Percentiles rank a stretch among this genome's conserved stretches.
Evolutionary conservation across 1,140 invertebrate species (phyloP).

Genomic region (Lasioglossum baleicum): DNA sequence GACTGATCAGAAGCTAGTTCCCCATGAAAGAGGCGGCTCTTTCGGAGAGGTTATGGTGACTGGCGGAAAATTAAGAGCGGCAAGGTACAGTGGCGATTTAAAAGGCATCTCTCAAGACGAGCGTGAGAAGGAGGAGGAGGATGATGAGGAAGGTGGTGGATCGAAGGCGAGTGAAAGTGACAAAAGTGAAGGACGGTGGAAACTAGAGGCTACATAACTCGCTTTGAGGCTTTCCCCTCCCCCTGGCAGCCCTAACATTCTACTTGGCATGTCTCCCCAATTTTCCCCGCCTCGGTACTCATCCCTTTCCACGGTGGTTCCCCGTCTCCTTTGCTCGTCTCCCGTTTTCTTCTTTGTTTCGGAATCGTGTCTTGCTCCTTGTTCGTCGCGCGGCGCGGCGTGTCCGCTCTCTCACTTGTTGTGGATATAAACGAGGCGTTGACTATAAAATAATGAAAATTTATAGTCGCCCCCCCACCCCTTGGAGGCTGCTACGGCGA

Average conservation of each 20-base stretch:
- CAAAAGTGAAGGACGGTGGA: conserved; percentile 25
- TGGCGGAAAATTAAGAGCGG: conserved; percentile 41
- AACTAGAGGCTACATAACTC: conserved; percentile 14
- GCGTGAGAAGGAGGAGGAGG: too few species aligned
- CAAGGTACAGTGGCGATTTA: conserved; percentile 12
- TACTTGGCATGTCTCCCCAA: neutral
- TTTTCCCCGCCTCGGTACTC: neutral
- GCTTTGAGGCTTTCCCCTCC: conserved; percentile 35
- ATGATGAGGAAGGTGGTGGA: neutral
- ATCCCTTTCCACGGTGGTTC: neutral
- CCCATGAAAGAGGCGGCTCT: too few species aligned
- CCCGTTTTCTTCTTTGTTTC: conserved; percentile 24
- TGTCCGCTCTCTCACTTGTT: conserved; percentile 65
- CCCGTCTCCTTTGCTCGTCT: neutral
- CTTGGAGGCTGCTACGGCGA: conserved; percentile 49
- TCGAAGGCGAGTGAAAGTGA: conserved; percentile 29
- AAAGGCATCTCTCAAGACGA: conserved; percentile 15
- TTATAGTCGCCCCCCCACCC: conserved; percentile 62
- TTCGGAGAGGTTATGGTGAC: too few species aligned
- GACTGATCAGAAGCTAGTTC: too few species aligned
- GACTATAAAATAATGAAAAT: conserved; percentile 79
- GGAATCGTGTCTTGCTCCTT: conserved; percentile 19
- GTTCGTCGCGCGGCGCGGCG: conserved; percentile 15
- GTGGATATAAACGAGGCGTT: conserved; percentile 73
- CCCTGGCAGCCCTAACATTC: neutral